phyloP scores from a whole-genome alignment of 1,140 invertebrate species.

The Venturia canescens region DNA sequence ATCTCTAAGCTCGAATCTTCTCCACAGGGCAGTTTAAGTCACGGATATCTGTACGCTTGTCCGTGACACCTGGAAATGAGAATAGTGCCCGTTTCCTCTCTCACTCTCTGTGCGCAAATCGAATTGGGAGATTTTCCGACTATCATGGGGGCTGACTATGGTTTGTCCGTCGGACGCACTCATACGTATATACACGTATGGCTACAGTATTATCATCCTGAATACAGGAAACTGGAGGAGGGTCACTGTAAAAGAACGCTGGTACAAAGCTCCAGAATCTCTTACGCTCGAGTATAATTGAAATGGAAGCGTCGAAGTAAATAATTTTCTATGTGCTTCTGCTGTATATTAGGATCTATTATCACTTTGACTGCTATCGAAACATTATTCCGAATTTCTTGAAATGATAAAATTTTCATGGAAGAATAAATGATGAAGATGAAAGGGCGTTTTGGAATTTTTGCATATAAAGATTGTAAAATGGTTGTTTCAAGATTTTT shows the following conservation, averaged over 20 bases:
- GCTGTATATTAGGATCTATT: no score
- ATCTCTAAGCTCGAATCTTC: neutral
- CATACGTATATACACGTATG: neutral
- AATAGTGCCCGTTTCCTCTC: constrained; percentile 29
- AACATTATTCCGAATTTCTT: no score
- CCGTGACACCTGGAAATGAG: constrained; percentile 71
- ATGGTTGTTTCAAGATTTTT: no score
- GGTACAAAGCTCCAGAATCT: constrained; percentile 10
- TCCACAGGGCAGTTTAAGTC: constrained; percentile 23
- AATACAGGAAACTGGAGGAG: neutral
- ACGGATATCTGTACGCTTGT: constrained; percentile 49
- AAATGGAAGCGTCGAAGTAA: neutral
- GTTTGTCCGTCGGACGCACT: neutral
- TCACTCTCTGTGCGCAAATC: constrained; percentile 37
- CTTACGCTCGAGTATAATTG: neutral
- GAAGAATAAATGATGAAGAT: no score
- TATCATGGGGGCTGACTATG: constrained; percentile 22
- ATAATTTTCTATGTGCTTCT: neutral
- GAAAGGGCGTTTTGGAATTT: no score
- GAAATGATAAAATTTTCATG: no score
- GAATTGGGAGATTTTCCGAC: constrained; percentile 41
- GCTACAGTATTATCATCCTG: neutral
- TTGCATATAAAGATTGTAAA: no score
- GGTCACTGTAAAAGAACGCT: neutral
- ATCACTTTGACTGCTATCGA: no score